These are phyloP conservation scores for Schizaphis graminum DNA, from an alignment of 2,888 invertebrate genomes.

Conservation along the genomic window DNA sequence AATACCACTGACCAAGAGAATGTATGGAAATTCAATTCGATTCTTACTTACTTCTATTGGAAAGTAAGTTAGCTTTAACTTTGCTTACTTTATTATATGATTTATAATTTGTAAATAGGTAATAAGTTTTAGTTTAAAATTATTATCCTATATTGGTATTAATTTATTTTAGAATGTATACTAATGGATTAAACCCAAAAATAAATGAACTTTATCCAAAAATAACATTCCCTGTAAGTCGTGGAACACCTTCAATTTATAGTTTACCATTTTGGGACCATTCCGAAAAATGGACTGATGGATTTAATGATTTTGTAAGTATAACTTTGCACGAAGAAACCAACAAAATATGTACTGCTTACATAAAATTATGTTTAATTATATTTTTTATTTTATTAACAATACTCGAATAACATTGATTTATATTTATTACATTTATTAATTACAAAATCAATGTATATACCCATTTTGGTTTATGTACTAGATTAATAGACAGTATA, in stretches of 20 bases:
- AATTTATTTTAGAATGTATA: slow-evolving; percentile 72
- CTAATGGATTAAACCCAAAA: slow-evolving; percentile 73
- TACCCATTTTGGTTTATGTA: not conserved
- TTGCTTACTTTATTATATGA: not conserved
- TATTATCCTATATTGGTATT: not conserved
- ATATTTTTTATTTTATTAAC: not conserved
- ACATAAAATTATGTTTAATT: not conserved
- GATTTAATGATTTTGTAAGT: not conserved
- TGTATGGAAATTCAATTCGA: not conserved
- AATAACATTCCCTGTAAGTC: slow-evolving; percentile 73
- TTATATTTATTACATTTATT: not conserved
- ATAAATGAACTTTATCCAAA: slow-evolving; percentile 72
- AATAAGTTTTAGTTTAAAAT: not conserved
- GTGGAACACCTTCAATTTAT: slow-evolving; percentile 71
- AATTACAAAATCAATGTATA: not conserved
- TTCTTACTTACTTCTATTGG: slow-evolving; percentile 27
- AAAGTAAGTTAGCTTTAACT: not conserved
- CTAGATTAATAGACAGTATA: not conserved
- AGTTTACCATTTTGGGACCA: slow-evolving; percentile 38
- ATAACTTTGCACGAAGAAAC: not conserved
- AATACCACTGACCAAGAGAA: slow-evolving; percentile 72
- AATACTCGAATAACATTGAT: too few relatives aligned
- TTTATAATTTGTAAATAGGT: not conserved
- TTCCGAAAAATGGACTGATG: not conserved
- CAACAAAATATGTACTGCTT: not conserved